These are phyloP conservation scores for Aphelocoma californica DNA, from an alignment of 2,797 vertebrate species.

Conservation along the genomic window DNA sequence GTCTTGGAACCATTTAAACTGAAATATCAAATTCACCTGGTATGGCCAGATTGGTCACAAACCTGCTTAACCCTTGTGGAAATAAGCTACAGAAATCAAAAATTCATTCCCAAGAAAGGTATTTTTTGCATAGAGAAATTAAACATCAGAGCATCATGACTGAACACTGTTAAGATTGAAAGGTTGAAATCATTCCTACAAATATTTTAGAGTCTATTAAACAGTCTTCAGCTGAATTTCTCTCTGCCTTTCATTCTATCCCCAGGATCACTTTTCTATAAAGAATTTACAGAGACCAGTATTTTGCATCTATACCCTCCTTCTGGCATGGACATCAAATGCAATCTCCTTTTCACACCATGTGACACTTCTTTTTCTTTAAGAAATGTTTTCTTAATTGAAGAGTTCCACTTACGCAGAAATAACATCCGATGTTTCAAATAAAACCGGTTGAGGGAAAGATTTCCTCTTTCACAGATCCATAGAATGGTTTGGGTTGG, in stretches of 20 bases:
- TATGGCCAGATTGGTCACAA: not conserved
- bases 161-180: not conserved
- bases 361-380: not conserved
- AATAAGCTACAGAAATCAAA: not conserved
- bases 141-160: not conserved
- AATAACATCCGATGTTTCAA: not conserved
- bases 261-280: not conserved
- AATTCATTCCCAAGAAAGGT: not conserved
- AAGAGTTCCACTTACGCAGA: not conserved
- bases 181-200: not conserved
- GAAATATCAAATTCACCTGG: not conserved
- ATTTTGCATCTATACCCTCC: not conserved
- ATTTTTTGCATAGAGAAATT: not conserved
- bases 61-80: not conserved
- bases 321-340: not conserved
- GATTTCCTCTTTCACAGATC: not conserved
- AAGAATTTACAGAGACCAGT: not conserved
- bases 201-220: not conserved
- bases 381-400: not conserved
- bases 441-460: not conserved
- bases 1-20: not conserved
- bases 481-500: not conserved
- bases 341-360: not conserved
- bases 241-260: not conserved
- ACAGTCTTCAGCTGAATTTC: not conserved